Base-by-base conservation (phyloP, 2,113 vertebrate species). In the Cololabis saira region DNA sequence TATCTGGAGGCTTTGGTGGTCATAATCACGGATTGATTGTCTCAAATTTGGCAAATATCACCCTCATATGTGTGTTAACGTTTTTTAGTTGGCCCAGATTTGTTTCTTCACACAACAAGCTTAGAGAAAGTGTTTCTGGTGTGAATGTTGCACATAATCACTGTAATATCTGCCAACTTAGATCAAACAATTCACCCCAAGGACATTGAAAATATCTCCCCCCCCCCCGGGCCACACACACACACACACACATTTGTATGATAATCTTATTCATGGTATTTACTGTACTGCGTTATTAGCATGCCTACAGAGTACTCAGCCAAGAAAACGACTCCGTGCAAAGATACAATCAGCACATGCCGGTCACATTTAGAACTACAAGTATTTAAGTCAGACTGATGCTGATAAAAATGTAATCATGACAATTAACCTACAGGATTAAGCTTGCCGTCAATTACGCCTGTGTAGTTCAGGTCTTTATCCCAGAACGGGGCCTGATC, bases 401-500 rank as follows among this genome's bases (percentile, higher is more conserved):
- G 14, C 51, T 73, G 61, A 78, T 65, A 24, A 53, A n/a, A 57
- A 65, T 42, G 2, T 41, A 53, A 51, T 59, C 19, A 3, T 50
- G 41, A 58, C 60, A 44, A 21, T 64, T 66, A 17, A 47, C 22
- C 58, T 16, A 63, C 22, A 65, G 50, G 62, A 57, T 72, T 52
- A 48, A 61, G 51, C 7, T 9, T 43, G 17, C 0, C 33, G 6
- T 64, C 27, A 52, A 67, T 72, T 57, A 63, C 61, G 48, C 30
- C 55, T 49, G 55, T 60, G 69, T 47, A 58, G 5, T 22, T 11
- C 47, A 41, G 21, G 17, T 76, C 69, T 77, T 58, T n/a, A n/a
- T 50, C 27, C 49, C 59, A 77, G 57, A 77, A 48, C 61, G 54
- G 17, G 51, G 33, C 61, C 65, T 78, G 83, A 83, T 77, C 44